These are phyloP conservation scores for Mystacides longicornis DNA, from an alignment of 2,888 invertebrate species.

Conservation along the genomic window DNA sequence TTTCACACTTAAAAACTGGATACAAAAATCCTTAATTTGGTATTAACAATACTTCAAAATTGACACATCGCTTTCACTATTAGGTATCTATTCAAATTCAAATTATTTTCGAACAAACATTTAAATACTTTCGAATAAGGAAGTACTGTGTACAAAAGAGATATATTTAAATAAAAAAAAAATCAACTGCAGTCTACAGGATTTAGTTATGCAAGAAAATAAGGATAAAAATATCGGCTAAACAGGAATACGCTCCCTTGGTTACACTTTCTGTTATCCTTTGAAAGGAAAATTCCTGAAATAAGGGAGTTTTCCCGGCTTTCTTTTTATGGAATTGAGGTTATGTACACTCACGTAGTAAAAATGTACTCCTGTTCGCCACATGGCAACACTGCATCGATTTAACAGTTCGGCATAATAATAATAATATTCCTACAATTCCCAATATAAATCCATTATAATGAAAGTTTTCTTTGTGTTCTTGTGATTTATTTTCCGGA, in stretches of 20 bases:
- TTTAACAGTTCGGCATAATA: not conserved
- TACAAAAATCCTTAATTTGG: no score
- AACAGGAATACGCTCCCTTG: constrained; percentile 10
- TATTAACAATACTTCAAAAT: no score
- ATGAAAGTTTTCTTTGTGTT: not conserved
- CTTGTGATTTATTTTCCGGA: no score
- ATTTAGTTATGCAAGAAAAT: no score
- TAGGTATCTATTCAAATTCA: no score
- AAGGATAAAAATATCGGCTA: constrained; percentile 12
- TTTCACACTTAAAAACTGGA: no score
- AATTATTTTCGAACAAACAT: no score
- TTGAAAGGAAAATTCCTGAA: constrained; percentile 7
- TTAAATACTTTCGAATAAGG: no score
- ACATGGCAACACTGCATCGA: not conserved
- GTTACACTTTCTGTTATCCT: constrained; percentile 5
- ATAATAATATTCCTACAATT: not conserved
- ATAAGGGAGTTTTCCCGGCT: not conserved
- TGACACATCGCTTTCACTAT: no score
- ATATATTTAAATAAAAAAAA: no score
- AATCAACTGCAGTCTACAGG: no score
- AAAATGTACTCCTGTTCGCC: not conserved
- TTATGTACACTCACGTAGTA: not conserved
- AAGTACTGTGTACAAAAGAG: no score
- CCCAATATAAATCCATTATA: not conserved
- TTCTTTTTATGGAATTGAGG: not conserved